A percentile compares a stretch with the other conserved stretches of the same genome.
phyloP scores from a whole-genome alignment of 2,888 invertebrate genomes.

The Formica aserva region DNA sequence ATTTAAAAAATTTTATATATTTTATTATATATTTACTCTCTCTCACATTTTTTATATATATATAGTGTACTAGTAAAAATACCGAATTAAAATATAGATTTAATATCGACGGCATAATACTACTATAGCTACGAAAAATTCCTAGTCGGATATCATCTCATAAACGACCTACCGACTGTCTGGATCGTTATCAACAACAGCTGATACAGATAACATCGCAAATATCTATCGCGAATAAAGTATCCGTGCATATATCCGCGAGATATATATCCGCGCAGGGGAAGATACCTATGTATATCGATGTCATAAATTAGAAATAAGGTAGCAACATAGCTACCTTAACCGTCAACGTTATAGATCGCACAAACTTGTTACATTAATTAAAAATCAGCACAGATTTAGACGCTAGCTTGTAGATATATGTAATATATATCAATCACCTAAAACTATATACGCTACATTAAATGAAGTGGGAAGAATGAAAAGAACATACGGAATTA shows the following conservation, averaged over 20 bases:
- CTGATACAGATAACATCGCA: not conserved
- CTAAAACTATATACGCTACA: not conserved
- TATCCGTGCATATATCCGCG: not conserved
- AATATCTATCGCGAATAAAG: conserved; percentile 10
- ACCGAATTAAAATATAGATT: not conserved
- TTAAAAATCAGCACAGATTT: conserved; percentile 18
- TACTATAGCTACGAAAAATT: not conserved
- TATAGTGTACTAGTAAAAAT: not conserved
- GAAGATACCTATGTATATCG: conserved; percentile 5
- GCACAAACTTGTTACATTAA: conserved; percentile 19
- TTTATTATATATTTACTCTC: no score
- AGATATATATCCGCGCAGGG: not conserved
- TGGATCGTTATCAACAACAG: not conserved
- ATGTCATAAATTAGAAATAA: conserved; percentile 40
- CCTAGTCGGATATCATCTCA: not conserved
- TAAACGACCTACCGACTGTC: not conserved
- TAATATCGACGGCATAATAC: not conserved
- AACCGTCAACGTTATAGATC: not conserved
- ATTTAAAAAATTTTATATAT: no score
- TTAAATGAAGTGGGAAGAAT: not conserved
- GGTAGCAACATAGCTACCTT: not conserved
- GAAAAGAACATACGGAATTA: not conserved
- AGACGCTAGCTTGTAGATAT: not conserved
- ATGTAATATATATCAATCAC: not conserved
- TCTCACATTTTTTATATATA: no score